Evolutionary conservation across 1,140 invertebrate genomes (phyloP).

Genomic region (Cherax quadricarinatus): DNA sequence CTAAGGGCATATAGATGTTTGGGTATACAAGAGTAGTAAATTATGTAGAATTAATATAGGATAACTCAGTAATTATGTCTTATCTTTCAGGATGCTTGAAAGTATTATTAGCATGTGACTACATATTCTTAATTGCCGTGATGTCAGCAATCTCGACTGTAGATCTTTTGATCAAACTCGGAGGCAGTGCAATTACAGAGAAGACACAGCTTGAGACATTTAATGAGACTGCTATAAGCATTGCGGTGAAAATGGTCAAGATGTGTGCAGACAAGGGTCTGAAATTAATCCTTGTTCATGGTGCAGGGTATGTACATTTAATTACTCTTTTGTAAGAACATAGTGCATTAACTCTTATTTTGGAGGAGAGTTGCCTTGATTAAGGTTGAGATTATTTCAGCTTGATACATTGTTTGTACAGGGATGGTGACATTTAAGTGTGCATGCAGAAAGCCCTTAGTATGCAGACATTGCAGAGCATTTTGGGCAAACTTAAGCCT

Average conservation of each 20-base stretch:
- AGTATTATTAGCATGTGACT: background rate
- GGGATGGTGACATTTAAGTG: no score
- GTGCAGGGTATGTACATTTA: background rate
- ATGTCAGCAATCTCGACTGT: background rate
- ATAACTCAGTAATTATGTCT: background rate
- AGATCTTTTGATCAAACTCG: background rate
- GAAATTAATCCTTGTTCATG: background rate
- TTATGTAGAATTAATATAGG: no score
- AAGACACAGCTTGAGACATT: background rate
- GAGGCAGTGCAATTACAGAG: background rate
- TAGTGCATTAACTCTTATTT: no score
- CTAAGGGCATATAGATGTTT: no score
- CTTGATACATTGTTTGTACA: no score
- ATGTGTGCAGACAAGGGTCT: background rate
- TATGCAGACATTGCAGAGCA: no score
- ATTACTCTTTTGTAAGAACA: no score
- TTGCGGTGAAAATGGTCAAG: background rate
- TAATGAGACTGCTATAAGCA: background rate
- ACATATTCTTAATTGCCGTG: background rate
- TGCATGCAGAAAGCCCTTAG: no score
- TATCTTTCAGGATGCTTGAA: background rate
- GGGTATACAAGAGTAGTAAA: no score
- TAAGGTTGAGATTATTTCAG: no score
- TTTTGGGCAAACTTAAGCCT: no score
- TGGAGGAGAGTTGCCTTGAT: no score